Evolutionary conservation across 92 coral and sea anemone species (phyloP).

Genomic region (Pocillopora meandrina): DNA sequence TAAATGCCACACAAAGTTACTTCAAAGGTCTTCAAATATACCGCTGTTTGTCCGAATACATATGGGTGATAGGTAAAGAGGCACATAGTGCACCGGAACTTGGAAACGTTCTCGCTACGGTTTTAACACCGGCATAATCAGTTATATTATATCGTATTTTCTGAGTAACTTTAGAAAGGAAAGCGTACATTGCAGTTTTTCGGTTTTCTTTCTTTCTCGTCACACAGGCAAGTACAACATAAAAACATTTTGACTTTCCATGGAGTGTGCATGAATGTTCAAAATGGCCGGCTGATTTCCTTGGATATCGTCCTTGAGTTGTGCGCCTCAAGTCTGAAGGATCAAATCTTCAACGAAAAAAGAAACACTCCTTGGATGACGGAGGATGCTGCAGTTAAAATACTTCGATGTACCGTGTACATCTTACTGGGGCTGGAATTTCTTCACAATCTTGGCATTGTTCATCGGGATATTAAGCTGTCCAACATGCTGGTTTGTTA

Average conservation of each 20-base stretch:
- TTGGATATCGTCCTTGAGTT: constrained; percentile 13
- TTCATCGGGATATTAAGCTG: constrained; percentile 32
- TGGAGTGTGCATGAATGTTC: constrained; percentile 26
- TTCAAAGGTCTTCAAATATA: no score
- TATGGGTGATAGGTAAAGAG: no score
- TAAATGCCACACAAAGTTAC: no score
- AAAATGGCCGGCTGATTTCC: neutral
- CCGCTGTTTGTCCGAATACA: no score
- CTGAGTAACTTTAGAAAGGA: no score
- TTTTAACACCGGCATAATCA: no score
- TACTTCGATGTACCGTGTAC: constrained; percentile 8
- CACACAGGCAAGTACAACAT: neutral
- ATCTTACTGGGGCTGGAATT: constrained; percentile 23
- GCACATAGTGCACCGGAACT: no score
- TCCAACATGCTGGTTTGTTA: constrained; percentile 25
- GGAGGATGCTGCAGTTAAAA: neutral
- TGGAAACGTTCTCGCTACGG: no score
- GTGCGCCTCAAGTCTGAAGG: constrained; percentile 22
- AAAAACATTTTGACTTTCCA: constrained; percentile 14
- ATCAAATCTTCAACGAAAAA: constrained; percentile 10
- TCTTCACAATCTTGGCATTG: constrained; percentile 8
- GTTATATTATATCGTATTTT: no score
- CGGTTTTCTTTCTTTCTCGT: no score
- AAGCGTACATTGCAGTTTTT: no score
- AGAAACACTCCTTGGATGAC: constrained; percentile 18